A percentile compares a stretch with the other conserved stretches of the same genome.
These are phyloP conservation scores for Diplolepis rosae DNA, from an alignment of 2,888 invertebrate genomes.

Conservation along the genomic window DNA sequence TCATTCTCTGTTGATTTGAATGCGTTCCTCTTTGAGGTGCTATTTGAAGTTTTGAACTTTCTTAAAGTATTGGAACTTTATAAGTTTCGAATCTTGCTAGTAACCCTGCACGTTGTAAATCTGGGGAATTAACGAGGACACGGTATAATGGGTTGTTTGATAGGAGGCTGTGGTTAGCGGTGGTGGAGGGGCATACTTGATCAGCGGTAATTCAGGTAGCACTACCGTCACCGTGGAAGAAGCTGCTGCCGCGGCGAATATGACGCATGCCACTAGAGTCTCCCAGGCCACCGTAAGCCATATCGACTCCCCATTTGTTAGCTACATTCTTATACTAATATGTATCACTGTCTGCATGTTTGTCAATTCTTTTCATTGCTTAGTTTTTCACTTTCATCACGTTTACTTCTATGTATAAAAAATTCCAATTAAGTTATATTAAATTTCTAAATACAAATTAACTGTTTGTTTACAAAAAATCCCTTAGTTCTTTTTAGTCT, in stretches of 20 bases:
- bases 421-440: not conserved
- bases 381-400: not conserved
- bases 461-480: no score
- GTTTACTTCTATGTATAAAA: not conserved
- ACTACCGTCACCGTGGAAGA: conserved; percentile 73
- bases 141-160: conserved; percentile 59
- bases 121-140: conserved; percentile 44
- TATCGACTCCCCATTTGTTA: conserved; percentile 68
- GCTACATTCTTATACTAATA: conserved; percentile 57
- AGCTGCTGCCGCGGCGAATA: conserved; percentile 76
- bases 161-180: conserved; percentile 74
- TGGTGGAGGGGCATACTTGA: conserved; percentile 74
- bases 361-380: conserved; percentile 27
- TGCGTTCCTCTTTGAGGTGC: no score
- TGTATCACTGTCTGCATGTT: conserved; percentile 36
- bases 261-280: conserved; percentile 87
- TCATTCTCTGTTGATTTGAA: no score
- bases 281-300: conserved; percentile 93
- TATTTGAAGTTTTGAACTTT: not conserved
- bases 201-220: conserved; percentile 75
- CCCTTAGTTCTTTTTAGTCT: no score
- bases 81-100: not conserved
- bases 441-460: no score
- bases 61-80: not conserved
- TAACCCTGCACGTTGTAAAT: conserved; percentile 40